These are phyloP conservation scores for Scomber japonicus DNA, from an alignment of 2,113 vertebrate species.

Conservation along the genomic window DNA sequence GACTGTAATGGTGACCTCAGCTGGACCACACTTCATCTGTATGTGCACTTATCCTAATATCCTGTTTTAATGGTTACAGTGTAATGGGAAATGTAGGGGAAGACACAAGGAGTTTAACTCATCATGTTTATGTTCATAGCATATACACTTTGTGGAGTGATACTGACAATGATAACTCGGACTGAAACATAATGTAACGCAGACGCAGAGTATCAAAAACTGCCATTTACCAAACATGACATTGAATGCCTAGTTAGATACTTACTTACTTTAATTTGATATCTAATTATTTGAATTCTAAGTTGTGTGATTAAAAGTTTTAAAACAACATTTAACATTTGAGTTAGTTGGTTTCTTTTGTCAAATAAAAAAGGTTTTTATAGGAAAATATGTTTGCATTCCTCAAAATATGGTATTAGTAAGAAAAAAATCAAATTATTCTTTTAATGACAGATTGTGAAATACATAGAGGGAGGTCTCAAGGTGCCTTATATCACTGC, in stretches of 20 bases:
- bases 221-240: too few relatives aligned
- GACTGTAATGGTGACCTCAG: background rate
- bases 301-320: background rate
- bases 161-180: background rate
- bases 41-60: background rate
- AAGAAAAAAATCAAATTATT: too few relatives aligned
- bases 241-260: too few relatives aligned
- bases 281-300: background rate
- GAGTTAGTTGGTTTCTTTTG: background rate
- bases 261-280: too few relatives aligned
- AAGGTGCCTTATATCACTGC: too few relatives aligned
- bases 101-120: background rate
- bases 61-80: constrained; percentile 7
- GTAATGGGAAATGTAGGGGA: background rate
- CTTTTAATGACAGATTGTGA: too few relatives aligned
- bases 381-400: too few relatives aligned
- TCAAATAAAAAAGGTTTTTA: background rate
- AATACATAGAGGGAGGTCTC: too few relatives aligned
- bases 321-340: too few relatives aligned
- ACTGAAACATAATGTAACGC: background rate
- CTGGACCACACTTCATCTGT: background rate
- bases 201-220: too few relatives aligned
- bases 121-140: background rate
- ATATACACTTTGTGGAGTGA: background rate
- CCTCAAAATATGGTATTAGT: too few relatives aligned